phyloP scores from a whole-genome alignment of 2,797 vertebrate species.

The Gambusia yucatana region DNA sequence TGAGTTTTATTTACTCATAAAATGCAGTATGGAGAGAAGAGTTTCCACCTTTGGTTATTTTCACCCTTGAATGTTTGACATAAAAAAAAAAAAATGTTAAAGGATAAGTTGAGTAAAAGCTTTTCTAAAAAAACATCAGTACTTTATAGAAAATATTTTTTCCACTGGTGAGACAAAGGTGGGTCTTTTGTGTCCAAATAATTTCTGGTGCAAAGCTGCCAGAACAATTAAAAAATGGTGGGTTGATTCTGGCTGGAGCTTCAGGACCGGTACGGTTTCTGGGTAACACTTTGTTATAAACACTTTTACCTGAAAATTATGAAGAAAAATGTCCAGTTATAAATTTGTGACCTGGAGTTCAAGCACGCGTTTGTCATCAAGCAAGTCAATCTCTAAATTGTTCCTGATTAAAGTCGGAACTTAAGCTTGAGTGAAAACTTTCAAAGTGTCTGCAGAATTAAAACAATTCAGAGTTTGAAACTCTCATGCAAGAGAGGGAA shows the following conservation, averaged over 20 bases:
- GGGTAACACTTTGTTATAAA: too few relatives aligned
- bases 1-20: background rate
- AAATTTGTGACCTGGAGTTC: background rate
- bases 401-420: background rate
- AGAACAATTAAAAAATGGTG: background rate
- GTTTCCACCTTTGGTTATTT: background rate
- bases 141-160: background rate
- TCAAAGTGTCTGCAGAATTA: background rate
- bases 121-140: background rate
- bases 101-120: background rate
- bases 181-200: background rate
- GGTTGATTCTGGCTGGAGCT: background rate
- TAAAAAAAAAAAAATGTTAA: too few relatives aligned
- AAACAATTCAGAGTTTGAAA: background rate
- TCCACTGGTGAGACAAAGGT: background rate
- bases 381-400: background rate
- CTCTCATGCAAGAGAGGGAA: background rate
- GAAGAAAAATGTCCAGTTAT: background rate
- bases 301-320: background rate
- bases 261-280: background rate
- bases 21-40: background rate
- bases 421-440: background rate
- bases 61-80: background rate
- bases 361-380: background rate
- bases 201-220: background rate